Conservation (phyloP, 2,797 vertebrate species). For the Ceryle rudis region DNA sequence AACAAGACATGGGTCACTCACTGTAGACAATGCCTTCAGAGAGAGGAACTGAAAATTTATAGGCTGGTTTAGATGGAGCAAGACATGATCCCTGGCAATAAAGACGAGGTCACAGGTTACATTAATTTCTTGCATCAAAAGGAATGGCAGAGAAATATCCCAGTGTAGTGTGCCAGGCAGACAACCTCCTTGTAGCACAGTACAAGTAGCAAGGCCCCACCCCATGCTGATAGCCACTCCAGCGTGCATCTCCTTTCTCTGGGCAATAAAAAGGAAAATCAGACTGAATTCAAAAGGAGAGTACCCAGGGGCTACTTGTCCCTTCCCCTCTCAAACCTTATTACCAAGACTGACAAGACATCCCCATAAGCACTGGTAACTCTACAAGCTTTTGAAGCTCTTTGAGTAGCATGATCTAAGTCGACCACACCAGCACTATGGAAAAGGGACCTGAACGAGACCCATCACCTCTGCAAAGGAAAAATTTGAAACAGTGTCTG, state of each 20-base stretch:
- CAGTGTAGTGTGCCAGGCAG: not conserved
- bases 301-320: not conserved
- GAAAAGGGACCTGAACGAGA: not conserved
- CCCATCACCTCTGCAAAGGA: not conserved
- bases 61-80: not conserved
- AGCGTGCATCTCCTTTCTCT: not conserved
- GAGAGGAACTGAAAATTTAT: not conserved
- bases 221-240: not conserved
- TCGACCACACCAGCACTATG: not conserved
- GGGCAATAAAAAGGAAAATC: not conserved
- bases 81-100: conserved; percentile 20
- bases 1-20: conserved; percentile 61
- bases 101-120: conserved; percentile 71
- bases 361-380: not conserved
- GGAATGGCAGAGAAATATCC: not conserved
- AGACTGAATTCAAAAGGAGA: not conserved
- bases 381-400: not conserved
- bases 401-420: not conserved
- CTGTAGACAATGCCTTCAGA: conserved; percentile 23
- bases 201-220: not conserved
- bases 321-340: not conserved
- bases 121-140: not conserved
- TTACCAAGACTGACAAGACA: not conserved
- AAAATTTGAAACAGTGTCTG: not conserved
- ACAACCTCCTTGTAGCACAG: not conserved